Percentiles rank a stretch among this genome's conserved stretches.
Conservation (phyloP, 2,888 invertebrate species). For the Ypsolopha scabrella region DNA sequence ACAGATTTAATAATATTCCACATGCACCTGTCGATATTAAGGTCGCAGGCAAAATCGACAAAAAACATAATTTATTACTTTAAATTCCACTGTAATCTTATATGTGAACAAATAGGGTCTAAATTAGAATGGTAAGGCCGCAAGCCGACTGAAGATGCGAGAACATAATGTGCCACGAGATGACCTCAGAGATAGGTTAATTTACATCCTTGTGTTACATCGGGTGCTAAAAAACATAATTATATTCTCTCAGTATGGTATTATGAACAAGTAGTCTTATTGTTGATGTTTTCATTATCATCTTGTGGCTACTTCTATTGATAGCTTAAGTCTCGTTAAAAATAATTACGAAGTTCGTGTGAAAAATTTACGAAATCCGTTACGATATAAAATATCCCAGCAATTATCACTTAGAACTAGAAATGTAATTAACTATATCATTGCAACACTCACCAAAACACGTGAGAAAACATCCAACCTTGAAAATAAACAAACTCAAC, state of each 20-base stretch:
- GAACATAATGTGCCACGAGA: slow-evolving; percentile 6
- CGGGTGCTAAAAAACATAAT: slow-evolving; percentile 13
- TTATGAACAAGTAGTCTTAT: too few relatives aligned
- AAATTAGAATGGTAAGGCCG: not conserved
- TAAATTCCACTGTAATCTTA: not conserved
- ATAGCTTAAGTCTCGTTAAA: not conserved
- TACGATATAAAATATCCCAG: not conserved
- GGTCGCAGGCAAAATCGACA: too few relatives aligned
- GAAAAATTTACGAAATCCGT: not conserved
- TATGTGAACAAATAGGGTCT: not conserved
- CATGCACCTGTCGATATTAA: too few relatives aligned
- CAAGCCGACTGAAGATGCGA: not conserved
- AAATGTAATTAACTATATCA: not conserved
- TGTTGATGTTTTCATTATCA: not conserved
- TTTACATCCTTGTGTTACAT: slow-evolving; percentile 14
- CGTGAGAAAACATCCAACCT: slow-evolving; percentile 55
- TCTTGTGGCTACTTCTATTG: not conserved
- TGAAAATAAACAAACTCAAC: slow-evolving; percentile 21
- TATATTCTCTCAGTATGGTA: too few relatives aligned
- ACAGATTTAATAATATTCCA: too few relatives aligned
- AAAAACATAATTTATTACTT: not conserved
- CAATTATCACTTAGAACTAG: not conserved
- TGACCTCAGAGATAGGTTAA: slow-evolving; percentile 20
- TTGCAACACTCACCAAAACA: slow-evolving; percentile 40
- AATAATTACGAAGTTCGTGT: too few relatives aligned